Base-by-base conservation (phyloP, 2,797 vertebrate species). In the Paratrypauchen microcephalus region DNA sequence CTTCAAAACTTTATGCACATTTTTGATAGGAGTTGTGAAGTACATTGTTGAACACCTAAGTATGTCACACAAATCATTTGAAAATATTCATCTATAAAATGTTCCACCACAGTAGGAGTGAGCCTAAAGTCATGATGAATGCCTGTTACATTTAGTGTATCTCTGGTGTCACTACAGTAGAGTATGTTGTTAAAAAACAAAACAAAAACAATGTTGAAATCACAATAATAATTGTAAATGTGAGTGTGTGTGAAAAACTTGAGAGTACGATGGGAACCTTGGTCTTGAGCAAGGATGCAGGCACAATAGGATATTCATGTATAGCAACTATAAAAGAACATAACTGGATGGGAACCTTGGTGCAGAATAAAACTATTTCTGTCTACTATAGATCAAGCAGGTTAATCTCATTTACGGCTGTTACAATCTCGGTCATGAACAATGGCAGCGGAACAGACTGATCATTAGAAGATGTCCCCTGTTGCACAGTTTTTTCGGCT, bases 401-500 rank as follows among this genome's bases (percentile, higher is more conserved):
- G 11, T 45, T 15, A 15, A 5, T 15, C 12, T 15, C 2, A 12
- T 39, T 39, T 15, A 48, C 15, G 45, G 45, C 18, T 48, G 47
- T 48, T 24, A 21, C 41, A 68, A 21, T 57, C 23, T 68, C 13
- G 1, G 8, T 15, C 76, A 45, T 65, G 21, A 57, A 69, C 56
- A 70, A 72, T 26, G 48, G 48, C n/a, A 63, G 32, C 41, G 32
- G 50, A 3, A 5, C 11, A 47, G 1, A 36, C 63, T 74, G 26
- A 73, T 32, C 30, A 32, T 36, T 9, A 36, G 73, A 69, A 23
- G 32, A 36, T 45, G 8, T 6, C 19, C 39, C 50, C 39, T 30
- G 21, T 52, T 67, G 24, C 32, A 55, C 47, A n/a, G n/a, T n/a
- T n/a, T n/a, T 59, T 41, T 66, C 30, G 67, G 32, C 52, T 47